Evolutionary conservation across 2,797 vertebrate species (phyloP).

Genomic region (Eleutherodactylus coqui): DNA sequence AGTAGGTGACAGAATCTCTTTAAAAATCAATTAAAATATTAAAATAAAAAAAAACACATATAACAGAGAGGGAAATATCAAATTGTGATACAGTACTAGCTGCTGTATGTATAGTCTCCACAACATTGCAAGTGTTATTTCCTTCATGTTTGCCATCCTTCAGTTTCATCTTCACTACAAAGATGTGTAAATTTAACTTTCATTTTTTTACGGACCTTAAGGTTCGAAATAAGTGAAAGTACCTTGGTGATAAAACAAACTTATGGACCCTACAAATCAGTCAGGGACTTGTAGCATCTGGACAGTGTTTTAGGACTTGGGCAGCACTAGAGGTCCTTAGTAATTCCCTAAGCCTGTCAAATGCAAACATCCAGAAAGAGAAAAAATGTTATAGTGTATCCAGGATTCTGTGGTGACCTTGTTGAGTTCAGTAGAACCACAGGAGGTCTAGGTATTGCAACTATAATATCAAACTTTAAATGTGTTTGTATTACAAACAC

Average conservation of each 20-base stretch:
- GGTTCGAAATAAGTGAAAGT: background rate
- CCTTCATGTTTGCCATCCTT: background rate
- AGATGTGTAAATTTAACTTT: background rate
- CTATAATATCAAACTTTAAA: too few species aligned
- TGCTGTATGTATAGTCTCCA: background rate
- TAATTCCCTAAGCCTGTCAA: background rate
- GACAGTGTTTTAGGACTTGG: background rate
- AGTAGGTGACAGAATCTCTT: too few species aligned
- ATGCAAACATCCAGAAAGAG: background rate
- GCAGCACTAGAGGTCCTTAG: background rate
- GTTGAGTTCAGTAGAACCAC: too few species aligned
- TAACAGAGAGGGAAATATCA: background rate
- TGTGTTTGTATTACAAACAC: too few species aligned
- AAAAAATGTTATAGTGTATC: too few species aligned
- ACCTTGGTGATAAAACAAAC: too few species aligned
- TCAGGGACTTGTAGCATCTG: too few species aligned
- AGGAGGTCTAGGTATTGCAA: too few species aligned
- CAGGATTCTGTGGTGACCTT: too few species aligned
- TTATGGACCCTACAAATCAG: background rate
- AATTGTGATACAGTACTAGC: background rate
- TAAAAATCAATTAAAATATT: background rate
- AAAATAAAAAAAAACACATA: background rate
- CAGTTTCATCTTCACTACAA: background rate
- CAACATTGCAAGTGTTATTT: background rate
- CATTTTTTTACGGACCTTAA: background rate